phyloP scores from a whole-genome alignment of 2,113 vertebrate species.

The Mixornis gularis region DNA sequence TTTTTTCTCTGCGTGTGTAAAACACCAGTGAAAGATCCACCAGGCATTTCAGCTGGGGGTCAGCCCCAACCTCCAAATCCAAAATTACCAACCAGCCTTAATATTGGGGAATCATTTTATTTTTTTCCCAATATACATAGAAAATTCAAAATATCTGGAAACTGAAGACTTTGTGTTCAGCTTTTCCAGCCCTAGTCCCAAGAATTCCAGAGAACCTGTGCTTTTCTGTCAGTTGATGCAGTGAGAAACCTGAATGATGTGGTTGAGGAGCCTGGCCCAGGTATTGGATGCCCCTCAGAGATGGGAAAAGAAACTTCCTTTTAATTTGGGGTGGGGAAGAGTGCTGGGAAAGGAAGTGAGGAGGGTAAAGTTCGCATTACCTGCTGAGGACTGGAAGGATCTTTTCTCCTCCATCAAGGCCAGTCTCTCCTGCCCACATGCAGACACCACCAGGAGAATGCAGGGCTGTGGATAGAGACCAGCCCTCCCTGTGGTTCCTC shows the following conservation, averaged over 20 bases:
- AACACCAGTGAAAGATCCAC: background rate
- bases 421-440: background rate
- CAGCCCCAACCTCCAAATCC: background rate
- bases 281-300: background rate
- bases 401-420: background rate
- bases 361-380: background rate
- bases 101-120: background rate
- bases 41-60: background rate
- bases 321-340: background rate
- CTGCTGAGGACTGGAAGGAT: background rate
- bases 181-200: background rate
- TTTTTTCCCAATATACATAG: background rate
- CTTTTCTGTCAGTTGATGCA: background rate
- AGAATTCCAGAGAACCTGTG: background rate
- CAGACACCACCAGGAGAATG: background rate
- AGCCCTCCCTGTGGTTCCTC: background rate
- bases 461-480: rapidly evolving
- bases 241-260: rapidly evolving
- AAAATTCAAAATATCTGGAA: background rate
- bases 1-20: background rate
- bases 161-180: background rate
- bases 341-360: background rate
- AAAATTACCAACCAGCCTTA: background rate
- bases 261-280: rapidly evolving
- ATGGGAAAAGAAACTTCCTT: background rate